Evolutionary conservation across 2,888 invertebrate genomes (phyloP).

Genomic region (Drosophila greeni): DNA sequence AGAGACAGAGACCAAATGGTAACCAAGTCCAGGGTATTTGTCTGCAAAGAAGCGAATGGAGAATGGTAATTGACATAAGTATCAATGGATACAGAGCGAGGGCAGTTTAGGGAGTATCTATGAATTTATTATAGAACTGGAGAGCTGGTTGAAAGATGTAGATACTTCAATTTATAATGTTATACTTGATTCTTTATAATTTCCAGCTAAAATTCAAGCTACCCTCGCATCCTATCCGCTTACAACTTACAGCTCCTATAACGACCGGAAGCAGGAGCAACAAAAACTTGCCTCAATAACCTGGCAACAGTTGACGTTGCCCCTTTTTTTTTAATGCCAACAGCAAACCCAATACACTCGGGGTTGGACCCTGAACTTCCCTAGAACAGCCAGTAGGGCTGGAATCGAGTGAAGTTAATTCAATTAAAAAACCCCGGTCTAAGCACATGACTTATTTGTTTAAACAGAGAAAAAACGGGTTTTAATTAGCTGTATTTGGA

Average conservation of each 20-base stretch:
- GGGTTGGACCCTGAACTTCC: slow-evolving; percentile 2
- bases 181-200: too few relatives aligned
- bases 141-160: too few relatives aligned
- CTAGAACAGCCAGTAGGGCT: not conserved
- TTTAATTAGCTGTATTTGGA: not conserved
- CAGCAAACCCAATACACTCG: not conserved
- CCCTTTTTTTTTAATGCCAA: slow-evolving; percentile 14
- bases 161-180: too few relatives aligned
- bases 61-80: slow-evolving; percentile 50
- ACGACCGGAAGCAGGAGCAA: slow-evolving; percentile 35
- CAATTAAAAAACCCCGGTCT: not conserved
- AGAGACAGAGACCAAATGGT: slow-evolving; percentile 27
- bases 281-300: slow-evolving; percentile 28
- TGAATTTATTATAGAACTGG: too few relatives aligned
- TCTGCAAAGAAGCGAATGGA: slow-evolving; percentile 35
- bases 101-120: not conserved
- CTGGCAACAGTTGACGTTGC: slow-evolving; percentile 12
- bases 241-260: slow-evolving; percentile 25
- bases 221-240: slow-evolving; percentile 31
- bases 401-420: slow-evolving; percentile 1
- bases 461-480: too few relatives aligned
- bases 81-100: slow-evolving; percentile 43
- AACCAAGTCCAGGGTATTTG: slow-evolving; percentile 32
- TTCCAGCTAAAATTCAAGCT: not conserved
- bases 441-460: not conserved